Evolutionary conservation across 2,797 vertebrate genomes (phyloP).

Genomic region (Oryzias dopingdopingensis): DNA sequence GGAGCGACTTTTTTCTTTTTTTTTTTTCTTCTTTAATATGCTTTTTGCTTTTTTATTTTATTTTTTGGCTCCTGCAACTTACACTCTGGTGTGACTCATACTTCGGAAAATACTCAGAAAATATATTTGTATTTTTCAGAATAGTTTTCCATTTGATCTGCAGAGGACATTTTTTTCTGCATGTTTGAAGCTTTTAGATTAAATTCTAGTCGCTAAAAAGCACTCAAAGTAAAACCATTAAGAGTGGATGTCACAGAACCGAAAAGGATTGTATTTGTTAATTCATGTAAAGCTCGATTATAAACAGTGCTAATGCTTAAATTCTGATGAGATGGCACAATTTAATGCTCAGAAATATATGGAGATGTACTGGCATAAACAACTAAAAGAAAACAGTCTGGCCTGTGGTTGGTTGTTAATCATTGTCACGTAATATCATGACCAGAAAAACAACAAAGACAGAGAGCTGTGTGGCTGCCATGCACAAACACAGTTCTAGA

Average conservation of each 20-base stretch:
- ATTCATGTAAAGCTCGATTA: background rate
- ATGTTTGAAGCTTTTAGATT: background rate
- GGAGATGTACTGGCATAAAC: background rate
- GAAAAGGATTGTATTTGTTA: background rate
- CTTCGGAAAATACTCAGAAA: no score
- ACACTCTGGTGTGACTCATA: no score
- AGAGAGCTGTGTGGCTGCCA: background rate
- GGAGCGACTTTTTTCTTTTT: no score
- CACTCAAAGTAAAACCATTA: background rate
- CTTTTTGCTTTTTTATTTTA: no score
- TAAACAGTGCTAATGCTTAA: background rate
- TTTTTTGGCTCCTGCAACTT: no score
- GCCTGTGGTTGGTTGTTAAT: constrained; percentile 34
- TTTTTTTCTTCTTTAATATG: no score
- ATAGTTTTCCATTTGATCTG: background rate
- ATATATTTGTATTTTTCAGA: no score
- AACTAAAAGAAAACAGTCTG: constrained; percentile 1
- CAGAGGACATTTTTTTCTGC: background rate
- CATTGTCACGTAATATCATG: constrained; percentile 36
- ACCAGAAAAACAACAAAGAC: constrained; percentile 9
- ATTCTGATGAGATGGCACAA: background rate
- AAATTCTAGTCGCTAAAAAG: background rate
- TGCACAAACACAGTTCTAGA: background rate
- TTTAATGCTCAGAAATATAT: no score
- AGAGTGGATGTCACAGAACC: background rate